A percentile compares a stretch with the other conserved stretches of the same genome.
These are phyloP conservation scores for Paradisaea rubra DNA, from an alignment of 2,113 vertebrate genomes.

Conservation along the genomic window DNA sequence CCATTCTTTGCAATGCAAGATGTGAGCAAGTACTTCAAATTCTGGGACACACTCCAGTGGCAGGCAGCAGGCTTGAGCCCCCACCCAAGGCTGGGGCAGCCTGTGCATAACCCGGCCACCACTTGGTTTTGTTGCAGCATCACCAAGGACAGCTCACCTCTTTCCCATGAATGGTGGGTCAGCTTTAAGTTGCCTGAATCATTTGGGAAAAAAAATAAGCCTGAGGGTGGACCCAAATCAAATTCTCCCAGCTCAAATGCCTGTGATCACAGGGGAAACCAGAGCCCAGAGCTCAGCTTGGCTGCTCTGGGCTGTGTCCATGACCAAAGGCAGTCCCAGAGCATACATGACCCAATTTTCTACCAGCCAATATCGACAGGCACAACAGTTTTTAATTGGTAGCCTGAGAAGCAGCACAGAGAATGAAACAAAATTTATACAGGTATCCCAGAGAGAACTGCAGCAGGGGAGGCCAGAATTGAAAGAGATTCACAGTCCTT, in stretches of 20 bases:
- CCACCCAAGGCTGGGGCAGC: background rate
- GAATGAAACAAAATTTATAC: background rate
- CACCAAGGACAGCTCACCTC: background rate
- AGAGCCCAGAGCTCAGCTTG: background rate
- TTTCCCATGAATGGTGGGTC: accelerated
- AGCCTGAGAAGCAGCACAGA: background rate
- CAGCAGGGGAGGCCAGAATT: background rate
- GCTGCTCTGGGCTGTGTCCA: background rate
- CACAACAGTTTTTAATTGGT: background rate
- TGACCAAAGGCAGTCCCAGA: background rate
- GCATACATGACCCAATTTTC: background rate
- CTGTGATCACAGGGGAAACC: background rate
- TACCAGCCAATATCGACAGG: background rate
- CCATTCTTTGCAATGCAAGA: background rate
- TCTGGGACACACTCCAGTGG: background rate
- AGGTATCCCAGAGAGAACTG: background rate
- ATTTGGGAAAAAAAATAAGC: background rate
- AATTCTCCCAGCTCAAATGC: background rate
- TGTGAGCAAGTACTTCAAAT: background rate
- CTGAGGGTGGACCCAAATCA: background rate
- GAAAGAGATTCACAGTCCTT: background rate
- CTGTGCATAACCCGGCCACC: accelerated
- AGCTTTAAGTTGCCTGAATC: background rate
- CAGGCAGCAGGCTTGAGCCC: background rate
- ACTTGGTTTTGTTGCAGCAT: background rate